These are phyloP conservation scores for Perithous albicinctus DNA, from an alignment of 2,888 invertebrate species.

Conservation along the genomic window DNA sequence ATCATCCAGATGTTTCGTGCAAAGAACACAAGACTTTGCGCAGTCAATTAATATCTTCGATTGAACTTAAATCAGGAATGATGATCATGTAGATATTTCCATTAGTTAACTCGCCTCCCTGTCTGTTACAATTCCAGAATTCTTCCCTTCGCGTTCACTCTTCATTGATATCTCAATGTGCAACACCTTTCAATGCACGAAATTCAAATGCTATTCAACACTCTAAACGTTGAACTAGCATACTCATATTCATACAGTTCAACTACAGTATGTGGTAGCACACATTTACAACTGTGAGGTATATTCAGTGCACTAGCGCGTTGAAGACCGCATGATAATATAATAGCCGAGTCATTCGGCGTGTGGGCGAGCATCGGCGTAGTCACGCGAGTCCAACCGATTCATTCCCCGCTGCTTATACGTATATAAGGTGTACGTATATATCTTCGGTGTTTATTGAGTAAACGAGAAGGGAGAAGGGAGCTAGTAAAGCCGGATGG, in stretches of 20 bases:
- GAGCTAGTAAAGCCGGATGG: slow-evolving; percentile 48
- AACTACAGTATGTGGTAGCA: background rate
- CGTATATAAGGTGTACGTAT: slow-evolving; percentile 46
- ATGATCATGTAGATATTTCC: background rate
- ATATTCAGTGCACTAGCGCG: slow-evolving; percentile 11
- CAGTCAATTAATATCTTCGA: background rate
- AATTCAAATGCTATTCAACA: background rate
- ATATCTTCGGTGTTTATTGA: slow-evolving; percentile 66
- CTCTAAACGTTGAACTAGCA: background rate
- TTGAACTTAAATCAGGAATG: background rate
- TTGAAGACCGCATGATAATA: slow-evolving; percentile 25
- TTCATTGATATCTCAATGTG: background rate
- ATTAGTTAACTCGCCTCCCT: background rate
- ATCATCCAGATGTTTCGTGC: no score
- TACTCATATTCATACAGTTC: slow-evolving; percentile 12
- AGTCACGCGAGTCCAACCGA: slow-evolving; percentile 40
- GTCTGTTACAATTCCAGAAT: background rate
- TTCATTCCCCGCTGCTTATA: slow-evolving; percentile 39
- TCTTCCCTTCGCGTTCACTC: background rate
- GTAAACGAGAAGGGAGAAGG: slow-evolving; percentile 58
- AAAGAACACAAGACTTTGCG: background rate
- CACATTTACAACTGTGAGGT: background rate
- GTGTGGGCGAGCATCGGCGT: slow-evolving; percentile 24
- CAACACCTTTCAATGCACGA: background rate
- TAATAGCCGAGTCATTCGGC: slow-evolving; percentile 24